These are phyloP conservation scores for Limnothrissa miodon DNA, from an alignment of 2,113 vertebrate genomes.

Conservation along the genomic window DNA sequence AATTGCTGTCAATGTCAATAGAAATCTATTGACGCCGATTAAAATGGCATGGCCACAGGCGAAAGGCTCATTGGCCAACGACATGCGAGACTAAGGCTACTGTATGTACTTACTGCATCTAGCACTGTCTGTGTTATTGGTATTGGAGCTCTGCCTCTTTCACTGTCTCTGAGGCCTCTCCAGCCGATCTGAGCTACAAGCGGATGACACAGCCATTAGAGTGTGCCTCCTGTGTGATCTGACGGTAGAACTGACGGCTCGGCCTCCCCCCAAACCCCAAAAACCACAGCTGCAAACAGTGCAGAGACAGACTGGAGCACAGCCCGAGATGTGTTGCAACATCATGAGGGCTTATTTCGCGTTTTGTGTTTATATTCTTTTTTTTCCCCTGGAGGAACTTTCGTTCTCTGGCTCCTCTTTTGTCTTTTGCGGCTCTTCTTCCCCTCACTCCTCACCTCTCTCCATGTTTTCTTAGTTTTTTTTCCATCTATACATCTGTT, in stretches of 20 bases:
- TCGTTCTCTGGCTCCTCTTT: constrained; percentile 1
- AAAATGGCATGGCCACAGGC: neutral
- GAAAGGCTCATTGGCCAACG: neutral
- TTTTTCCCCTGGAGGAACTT: neutral
- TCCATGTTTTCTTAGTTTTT: neutral
- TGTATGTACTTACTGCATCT: neutral
- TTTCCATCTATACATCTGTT: neutral
- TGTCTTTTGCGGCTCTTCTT: neutral
- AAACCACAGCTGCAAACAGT: constrained; percentile 25
- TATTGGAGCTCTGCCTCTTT: neutral
- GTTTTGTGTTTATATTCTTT: neutral
- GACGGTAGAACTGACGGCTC: neutral
- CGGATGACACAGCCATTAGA: neutral
- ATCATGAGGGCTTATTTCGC: neutral
- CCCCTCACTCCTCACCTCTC: neutral
- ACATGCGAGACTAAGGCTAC: neutral
- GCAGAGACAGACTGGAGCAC: neutral
- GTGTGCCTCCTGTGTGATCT: neutral
- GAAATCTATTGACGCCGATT: neutral
- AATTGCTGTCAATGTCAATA: too few species aligned
- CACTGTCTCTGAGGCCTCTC: neutral
- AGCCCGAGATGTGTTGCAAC: neutral
- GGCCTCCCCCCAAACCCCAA: constrained; percentile 4
- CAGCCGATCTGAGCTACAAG: neutral
- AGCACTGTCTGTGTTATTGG: neutral